Conservation (phyloP, 2,888 invertebrate species). For the Eubasilissa splendida region DNA sequence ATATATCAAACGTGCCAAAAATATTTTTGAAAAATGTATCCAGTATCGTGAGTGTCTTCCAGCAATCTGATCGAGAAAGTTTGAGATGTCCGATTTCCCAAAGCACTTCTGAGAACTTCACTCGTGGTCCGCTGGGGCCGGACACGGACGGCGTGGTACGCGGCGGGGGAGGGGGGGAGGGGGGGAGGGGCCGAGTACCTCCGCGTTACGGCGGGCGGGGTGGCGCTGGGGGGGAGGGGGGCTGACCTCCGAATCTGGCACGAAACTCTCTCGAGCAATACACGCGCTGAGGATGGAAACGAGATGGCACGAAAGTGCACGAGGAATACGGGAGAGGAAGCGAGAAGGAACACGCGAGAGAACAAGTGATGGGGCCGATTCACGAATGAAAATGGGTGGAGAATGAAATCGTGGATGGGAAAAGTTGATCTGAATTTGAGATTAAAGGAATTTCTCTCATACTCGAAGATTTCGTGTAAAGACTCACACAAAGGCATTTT, state of each 20-base stretch:
- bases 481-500: too few relatives aligned
- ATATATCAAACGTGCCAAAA: too few relatives aligned
- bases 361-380: slow-evolving; percentile 4
- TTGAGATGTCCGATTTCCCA: slow-evolving; percentile 40
- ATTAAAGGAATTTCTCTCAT: slow-evolving; percentile 18
- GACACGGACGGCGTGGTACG: slow-evolving; percentile 56
- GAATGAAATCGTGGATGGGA: slow-evolving; percentile 13
- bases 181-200: slow-evolving; percentile 11
- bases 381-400: slow-evolving; percentile 32
- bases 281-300: neutral
- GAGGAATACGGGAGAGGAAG: slow-evolving; percentile 8
- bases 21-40: neutral
- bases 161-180: slow-evolving; percentile 60
- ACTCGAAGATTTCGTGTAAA: neutral
- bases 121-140: slow-evolving; percentile 60
- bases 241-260: slow-evolving; percentile 49
- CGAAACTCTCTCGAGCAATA: slow-evolving; percentile 20
- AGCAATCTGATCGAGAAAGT: neutral
- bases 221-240: slow-evolving; percentile 65
- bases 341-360: slow-evolving; percentile 9
- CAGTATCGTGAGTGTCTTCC: neutral
- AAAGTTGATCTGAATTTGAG: slow-evolving; percentile 14
- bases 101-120: slow-evolving; percentile 66
- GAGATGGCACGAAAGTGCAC: slow-evolving; percentile 10
- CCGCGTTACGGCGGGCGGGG: slow-evolving; percentile 60